These are phyloP conservation scores for Pogonophryne albipinna DNA, from an alignment of 2,797 vertebrate species.

Conservation along the genomic window DNA sequence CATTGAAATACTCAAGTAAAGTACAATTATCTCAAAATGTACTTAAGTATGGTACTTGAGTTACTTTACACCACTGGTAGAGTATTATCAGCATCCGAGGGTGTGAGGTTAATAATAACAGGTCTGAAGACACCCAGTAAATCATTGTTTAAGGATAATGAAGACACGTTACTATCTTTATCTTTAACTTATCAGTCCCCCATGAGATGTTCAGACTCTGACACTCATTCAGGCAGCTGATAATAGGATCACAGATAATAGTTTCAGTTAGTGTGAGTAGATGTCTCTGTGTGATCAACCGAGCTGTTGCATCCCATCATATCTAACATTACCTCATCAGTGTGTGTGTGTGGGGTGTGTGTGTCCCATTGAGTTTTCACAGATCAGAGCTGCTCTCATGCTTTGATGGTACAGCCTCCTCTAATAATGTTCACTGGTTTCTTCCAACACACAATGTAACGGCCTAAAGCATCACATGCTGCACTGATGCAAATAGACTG, in stretches of 20 bases:
- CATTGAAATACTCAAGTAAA: no score
- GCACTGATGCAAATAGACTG: constrained; percentile 14
- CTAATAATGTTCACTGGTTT: not conserved
- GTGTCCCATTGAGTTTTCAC: constrained; percentile 40
- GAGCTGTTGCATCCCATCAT: not conserved
- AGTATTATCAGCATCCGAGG: not conserved
- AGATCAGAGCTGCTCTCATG: constrained; percentile 8
- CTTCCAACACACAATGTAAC: not conserved
- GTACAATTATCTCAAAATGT: no score
- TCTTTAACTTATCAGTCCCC: not conserved
- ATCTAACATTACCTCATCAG: constrained; percentile 25
- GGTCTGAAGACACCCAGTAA: not conserved
- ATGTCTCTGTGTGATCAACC: not conserved
- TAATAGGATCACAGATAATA: not conserved
- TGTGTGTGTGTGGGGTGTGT: constrained; percentile 7
- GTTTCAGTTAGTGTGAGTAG: not conserved
- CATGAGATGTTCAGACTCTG: not conserved
- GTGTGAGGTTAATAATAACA: not conserved
- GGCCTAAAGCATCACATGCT: constrained; percentile 51
- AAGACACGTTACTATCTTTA: not conserved
- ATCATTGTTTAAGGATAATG: not conserved
- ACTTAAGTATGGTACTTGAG: no score
- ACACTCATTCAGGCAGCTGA: not conserved
- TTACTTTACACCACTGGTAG: no score
- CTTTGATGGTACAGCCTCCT: constrained; percentile 14